phyloP scores from a whole-genome alignment of 1,140 invertebrate species.

The Drosophila navojoa region DNA sequence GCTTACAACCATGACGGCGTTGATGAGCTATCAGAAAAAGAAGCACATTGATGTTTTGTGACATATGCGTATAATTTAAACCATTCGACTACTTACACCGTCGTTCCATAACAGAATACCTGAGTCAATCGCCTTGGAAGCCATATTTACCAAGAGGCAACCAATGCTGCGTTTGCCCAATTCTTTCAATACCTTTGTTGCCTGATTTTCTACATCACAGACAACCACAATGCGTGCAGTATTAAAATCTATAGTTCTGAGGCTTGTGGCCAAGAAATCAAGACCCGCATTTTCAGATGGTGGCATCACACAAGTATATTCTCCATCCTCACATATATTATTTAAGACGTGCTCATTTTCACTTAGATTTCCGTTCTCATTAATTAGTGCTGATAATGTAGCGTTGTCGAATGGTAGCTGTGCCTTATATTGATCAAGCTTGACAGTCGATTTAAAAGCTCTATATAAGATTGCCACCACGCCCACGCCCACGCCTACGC shows the following conservation, averaged over 20 bases:
- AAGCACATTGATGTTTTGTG: background rate
- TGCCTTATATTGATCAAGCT: no score
- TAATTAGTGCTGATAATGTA: background rate
- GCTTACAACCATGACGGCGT: conserved; percentile 19
- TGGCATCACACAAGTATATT: conserved; percentile 17
- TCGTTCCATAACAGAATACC: conserved; percentile 7
- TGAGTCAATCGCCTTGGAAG: background rate
- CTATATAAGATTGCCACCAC: background rate
- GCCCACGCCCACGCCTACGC: background rate
- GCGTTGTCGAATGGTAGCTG: background rate
- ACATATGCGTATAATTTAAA: conserved; percentile 7
- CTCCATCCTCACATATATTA: conserved; percentile 17
- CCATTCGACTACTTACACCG: conserved; percentile 23
- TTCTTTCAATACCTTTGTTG: conserved; percentile 11
- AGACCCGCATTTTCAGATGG: background rate
- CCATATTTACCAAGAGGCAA: conserved; percentile 12
- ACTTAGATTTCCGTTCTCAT: background rate
- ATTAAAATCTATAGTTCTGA: conserved; percentile 24
- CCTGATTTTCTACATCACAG: conserved; percentile 30
- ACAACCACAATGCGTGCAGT: conserved; percentile 17
- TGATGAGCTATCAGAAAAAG: conserved; percentile 13
- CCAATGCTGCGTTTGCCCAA: conserved; percentile 32
- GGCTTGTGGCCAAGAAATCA: conserved; percentile 13
- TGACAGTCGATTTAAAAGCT: background rate
- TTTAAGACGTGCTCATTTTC: background rate